phyloP scores from a whole-genome alignment of 2,888 invertebrate genomes.

The Dynastes grantii region DNA sequence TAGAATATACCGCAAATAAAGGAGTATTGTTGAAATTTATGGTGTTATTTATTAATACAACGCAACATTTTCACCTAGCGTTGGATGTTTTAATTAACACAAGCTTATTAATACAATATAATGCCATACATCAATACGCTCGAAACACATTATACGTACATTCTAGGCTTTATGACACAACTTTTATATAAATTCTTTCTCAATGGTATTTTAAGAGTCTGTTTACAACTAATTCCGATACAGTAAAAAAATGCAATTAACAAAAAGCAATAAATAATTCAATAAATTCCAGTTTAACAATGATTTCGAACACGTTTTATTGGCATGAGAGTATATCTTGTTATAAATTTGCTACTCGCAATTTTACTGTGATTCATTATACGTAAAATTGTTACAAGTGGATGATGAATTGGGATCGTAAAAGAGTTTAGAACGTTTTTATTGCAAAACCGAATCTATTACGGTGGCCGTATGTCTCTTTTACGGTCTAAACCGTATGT shows the following conservation, averaged over 20 bases:
- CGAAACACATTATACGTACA: background rate
- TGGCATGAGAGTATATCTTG: background rate
- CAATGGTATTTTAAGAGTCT: no score
- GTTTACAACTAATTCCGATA: no score
- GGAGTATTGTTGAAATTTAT: no score
- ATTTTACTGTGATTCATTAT: conserved; percentile 30
- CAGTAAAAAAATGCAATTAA: no score
- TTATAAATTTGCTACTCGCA: conserved; percentile 18
- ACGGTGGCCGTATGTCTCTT: background rate
- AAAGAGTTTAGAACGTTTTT: conserved; percentile 28
- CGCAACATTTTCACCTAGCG: background rate
- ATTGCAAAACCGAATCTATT: conserved; percentile 19
- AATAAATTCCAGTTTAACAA: background rate
- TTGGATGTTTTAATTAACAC: conserved; percentile 12
- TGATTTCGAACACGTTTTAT: background rate
- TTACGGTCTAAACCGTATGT: background rate
- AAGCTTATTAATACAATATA: conserved; percentile 3
- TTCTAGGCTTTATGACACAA: background rate
- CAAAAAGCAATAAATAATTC: no score
- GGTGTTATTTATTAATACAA: no score
- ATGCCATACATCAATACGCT: background rate
- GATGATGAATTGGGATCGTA: conserved; percentile 27
- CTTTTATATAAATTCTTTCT: no score
- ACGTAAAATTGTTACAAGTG: conserved; percentile 30
- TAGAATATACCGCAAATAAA: no score